These are phyloP conservation scores for Scatophagus argus DNA, from an alignment of 2,113 vertebrate genomes.

Conservation along the genomic window DNA sequence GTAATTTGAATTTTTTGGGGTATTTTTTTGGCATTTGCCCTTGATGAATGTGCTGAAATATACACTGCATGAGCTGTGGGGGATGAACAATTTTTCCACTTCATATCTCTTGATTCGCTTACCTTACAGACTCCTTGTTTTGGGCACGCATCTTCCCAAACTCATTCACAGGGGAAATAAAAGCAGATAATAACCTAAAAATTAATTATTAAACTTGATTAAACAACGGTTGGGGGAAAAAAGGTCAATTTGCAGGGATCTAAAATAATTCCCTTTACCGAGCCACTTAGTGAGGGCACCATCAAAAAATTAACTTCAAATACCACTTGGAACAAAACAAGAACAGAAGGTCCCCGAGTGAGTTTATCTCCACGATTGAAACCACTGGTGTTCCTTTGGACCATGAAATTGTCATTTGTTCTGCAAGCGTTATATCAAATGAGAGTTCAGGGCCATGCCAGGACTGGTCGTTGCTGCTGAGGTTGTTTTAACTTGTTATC, in stretches of 20 bases:
- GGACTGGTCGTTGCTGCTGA: slow-evolving; percentile 61
- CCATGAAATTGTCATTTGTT: slow-evolving; percentile 85
- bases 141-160: slow-evolving; percentile 39
- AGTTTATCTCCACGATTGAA: slow-evolving; percentile 80
- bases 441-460: slow-evolving; percentile 77
- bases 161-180: slow-evolving; percentile 54
- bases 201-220: slow-evolving; percentile 64
- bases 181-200: slow-evolving; percentile 67
- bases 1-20: slow-evolving; percentile 41
- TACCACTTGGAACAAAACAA: slow-evolving; percentile 76
- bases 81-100: slow-evolving; percentile 29
- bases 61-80: slow-evolving; percentile 11
- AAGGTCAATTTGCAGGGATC: slow-evolving; percentile 62
- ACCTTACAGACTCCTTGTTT: slow-evolving; percentile 35
- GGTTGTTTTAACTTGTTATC: slow-evolving; percentile 76
- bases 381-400: slow-evolving; percentile 79
- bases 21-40: slow-evolving; percentile 38
- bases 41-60: slow-evolving; percentile 48
- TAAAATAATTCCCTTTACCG: slow-evolving; percentile 63
- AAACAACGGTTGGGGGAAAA: slow-evolving; percentile 45
- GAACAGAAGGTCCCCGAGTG: slow-evolving; percentile 72
- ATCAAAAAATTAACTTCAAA: slow-evolving; percentile 69
- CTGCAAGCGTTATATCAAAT: slow-evolving; percentile 83
- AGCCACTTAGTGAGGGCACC: slow-evolving; percentile 58
- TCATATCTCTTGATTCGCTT: slow-evolving; percentile 28